Evolutionary conservation across 2,797 vertebrate species (phyloP).

Genomic region (Typhlichthys eigenmanni): DNA sequence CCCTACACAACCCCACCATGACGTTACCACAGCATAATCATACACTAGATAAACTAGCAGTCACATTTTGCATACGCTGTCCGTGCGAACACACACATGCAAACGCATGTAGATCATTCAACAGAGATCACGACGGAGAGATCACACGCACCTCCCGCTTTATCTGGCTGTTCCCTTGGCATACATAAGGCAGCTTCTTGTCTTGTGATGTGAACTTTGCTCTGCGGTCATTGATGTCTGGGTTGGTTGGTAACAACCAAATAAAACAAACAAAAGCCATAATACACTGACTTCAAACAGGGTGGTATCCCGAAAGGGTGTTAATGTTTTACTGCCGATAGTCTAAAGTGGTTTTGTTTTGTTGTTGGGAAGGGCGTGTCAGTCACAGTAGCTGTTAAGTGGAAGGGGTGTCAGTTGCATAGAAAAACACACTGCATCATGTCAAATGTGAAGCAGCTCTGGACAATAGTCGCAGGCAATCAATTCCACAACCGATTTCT

Average conservation of each 20-base stretch:
- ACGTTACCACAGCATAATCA: slow-evolving; percentile 43
- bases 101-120: slow-evolving; percentile 24
- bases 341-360: slow-evolving; percentile 8
- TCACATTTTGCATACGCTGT: background rate
- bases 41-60: slow-evolving; percentile 14
- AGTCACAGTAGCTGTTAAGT: too few species aligned
- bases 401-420: slow-evolving; percentile 1
- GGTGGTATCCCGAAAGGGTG: background rate
- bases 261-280: background rate
- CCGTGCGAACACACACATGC: background rate
- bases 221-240: slow-evolving; percentile 6
- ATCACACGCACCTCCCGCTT: slow-evolving; percentile 13
- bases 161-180: background rate
- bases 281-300: background rate
- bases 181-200: slow-evolving; percentile 1
- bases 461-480: slow-evolving; percentile 33
- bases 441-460: background rate
- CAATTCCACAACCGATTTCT: background rate
- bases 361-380: background rate
- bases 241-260: background rate
- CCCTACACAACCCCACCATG: slow-evolving; percentile 39
- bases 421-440: slow-evolving; percentile 13
- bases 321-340: background rate
- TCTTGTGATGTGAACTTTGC: slow-evolving; percentile 12
- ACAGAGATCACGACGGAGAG: background rate